phyloP scores from a whole-genome alignment of 2,113 vertebrate species.

The Muscicapa adusta region DNA sequence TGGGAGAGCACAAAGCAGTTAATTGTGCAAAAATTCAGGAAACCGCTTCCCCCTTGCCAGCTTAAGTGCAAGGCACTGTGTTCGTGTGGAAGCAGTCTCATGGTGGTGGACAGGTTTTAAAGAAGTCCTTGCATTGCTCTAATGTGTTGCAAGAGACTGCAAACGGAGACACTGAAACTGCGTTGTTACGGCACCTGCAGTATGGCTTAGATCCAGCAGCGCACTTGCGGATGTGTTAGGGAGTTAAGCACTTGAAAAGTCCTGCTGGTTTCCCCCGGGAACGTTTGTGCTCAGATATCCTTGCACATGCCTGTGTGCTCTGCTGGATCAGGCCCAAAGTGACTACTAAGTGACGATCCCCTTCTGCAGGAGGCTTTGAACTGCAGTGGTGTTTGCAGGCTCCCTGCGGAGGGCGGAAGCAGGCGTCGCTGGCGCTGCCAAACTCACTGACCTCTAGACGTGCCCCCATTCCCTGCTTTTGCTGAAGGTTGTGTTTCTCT shows the following conservation, averaged over 20 bases:
- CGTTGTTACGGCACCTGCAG: conserved; percentile 18
- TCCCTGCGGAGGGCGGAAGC: conserved; percentile 25
- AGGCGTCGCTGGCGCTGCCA: conserved; percentile 53
- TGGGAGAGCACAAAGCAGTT: neutral
- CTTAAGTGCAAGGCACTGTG: neutral
- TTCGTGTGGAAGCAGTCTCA: neutral
- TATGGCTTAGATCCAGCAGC: neutral
- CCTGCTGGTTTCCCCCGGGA: neutral
- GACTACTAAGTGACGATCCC: conserved; percentile 47
- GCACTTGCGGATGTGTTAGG: neutral
- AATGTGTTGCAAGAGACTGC: neutral
- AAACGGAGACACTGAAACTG: conserved; percentile 49
- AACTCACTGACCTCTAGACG: conserved; percentile 58
- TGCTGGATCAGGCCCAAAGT: conserved; percentile 40
- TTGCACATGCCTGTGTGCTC: neutral
- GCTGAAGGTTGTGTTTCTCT: conserved; percentile 66
- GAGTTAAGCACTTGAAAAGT: neutral
- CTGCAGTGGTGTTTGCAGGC: conserved; percentile 26
- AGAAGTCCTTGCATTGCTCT: conserved; percentile 13
- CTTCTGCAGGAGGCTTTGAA: conserved; percentile 44
- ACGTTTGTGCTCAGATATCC: neutral
- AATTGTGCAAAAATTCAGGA: neutral
- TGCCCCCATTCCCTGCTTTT: conserved; percentile 32
- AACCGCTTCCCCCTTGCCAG: neutral
- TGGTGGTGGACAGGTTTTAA: neutral